phyloP scores from a whole-genome alignment of 2,113 vertebrate species.

The Patagioenas fasciata region DNA sequence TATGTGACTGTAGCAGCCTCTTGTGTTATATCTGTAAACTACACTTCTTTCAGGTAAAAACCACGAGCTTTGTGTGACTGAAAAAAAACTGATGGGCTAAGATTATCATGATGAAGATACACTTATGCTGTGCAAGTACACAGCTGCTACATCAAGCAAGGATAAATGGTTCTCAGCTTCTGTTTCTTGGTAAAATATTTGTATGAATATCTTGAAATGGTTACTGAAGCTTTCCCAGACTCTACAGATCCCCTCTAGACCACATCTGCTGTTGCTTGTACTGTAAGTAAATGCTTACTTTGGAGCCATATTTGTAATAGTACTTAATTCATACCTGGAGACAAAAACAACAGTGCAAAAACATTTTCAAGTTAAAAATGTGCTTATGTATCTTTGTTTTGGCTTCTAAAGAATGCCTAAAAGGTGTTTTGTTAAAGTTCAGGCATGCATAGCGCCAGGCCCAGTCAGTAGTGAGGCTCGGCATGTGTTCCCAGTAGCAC shows the following conservation, averaged over 20 bases:
- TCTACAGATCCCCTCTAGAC: neutral
- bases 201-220: neutral
- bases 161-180: neutral
- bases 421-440: neutral
- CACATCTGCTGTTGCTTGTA: neutral
- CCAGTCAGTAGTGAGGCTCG: neutral
- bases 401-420: neutral
- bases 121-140: neutral
- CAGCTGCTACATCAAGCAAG: neutral
- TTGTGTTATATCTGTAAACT: slow-evolving; percentile 42
- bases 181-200: neutral
- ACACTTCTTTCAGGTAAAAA: neutral
- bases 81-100: neutral
- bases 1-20: slow-evolving; percentile 46
- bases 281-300: neutral
- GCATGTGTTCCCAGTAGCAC: neutral
- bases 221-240: neutral
- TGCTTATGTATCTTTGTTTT: neutral
- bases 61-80: neutral
- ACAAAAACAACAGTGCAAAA: neutral
- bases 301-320: neutral
- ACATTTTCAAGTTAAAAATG: neutral
- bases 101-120: neutral
- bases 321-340: neutral
- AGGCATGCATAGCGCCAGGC: neutral